These are phyloP conservation scores for Lamellibrachia luymesi DNA, from an alignment of 1,140 invertebrate species.

Conservation along the genomic window DNA sequence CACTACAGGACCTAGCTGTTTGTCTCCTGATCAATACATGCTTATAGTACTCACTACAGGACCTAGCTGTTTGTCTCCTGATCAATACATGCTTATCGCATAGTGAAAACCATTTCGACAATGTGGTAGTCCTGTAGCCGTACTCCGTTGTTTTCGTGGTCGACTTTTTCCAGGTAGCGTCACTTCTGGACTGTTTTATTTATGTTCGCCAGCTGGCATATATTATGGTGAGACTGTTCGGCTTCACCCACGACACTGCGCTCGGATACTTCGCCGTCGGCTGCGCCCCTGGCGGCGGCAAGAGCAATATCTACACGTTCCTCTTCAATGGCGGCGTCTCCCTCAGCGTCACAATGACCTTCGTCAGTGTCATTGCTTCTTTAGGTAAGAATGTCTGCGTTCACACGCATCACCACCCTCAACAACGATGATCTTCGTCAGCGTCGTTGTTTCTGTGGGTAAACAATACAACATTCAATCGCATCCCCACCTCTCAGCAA, in stretches of 20 bases:
- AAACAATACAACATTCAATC: too few relatives aligned
- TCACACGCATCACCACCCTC: not conserved
- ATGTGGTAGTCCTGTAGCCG: not conserved
- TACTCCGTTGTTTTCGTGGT: too few relatives aligned
- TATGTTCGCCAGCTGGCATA: slow-evolving; percentile 22
- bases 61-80: not conserved
- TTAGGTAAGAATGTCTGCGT: slow-evolving; percentile 64
- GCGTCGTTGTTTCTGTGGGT: not conserved
- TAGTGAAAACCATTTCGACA: not conserved
- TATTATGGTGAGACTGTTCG: slow-evolving; percentile 19
- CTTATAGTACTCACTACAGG: not conserved
- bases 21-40: not conserved
- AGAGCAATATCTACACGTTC: slow-evolving; percentile 93
- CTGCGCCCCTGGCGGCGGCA: slow-evolving; percentile 85
- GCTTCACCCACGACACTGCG: slow-evolving; percentile 24
- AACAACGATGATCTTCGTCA: not conserved
- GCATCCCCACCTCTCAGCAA: too few relatives aligned
- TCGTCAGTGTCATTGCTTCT: slow-evolving; percentile 79
- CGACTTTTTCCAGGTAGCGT: too few relatives aligned
- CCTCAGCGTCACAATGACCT: slow-evolving; percentile 89
- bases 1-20: not conserved
- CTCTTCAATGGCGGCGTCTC: slow-evolving; percentile 84
- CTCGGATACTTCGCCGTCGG: slow-evolving; percentile 90
- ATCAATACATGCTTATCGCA: not conserved
- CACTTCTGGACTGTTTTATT: not conserved